Conservation (phyloP, 2,113 vertebrate species). For the Caranx ignobilis region DNA sequence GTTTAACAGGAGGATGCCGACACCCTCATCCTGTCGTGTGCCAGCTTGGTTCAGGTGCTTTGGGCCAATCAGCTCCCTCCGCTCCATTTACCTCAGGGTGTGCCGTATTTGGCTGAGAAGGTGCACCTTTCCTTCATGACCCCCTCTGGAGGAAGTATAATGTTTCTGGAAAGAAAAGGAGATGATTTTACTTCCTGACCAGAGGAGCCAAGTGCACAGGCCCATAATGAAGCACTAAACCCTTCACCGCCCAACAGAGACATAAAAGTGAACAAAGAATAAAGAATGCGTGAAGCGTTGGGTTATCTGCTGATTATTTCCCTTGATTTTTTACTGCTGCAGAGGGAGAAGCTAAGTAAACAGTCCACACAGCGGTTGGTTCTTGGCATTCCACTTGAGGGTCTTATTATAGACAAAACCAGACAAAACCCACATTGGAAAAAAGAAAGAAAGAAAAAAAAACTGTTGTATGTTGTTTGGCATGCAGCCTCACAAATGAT, state of each 20-base stretch:
- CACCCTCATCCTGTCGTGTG: constrained; percentile 96
- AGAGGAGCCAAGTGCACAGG: constrained; percentile 30
- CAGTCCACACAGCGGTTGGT: constrained; percentile 53
- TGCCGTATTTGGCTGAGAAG: constrained; percentile 68
- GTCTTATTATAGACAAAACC: constrained; percentile 38
- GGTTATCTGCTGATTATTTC: constrained; percentile 73
- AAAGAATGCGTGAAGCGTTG: constrained; percentile 55
- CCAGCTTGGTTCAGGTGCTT: constrained; percentile 90
- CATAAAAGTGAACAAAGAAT: constrained; percentile 71
- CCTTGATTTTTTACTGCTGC: constrained; percentile 67
- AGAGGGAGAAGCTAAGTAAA: constrained; percentile 67
- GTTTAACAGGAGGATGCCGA: constrained; percentile 87
- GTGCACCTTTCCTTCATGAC: constrained; percentile 55
- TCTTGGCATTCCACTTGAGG: constrained; percentile 57
- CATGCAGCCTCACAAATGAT: constrained; percentile 34
- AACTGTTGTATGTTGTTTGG: constrained; percentile 56
- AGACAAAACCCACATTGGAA: constrained; percentile 48
- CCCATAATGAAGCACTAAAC: constrained; percentile 42
- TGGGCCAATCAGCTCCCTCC: constrained; percentile 86
- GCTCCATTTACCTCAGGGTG: constrained; percentile 84
- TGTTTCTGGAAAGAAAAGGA: constrained; percentile 73
- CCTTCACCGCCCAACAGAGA: constrained; percentile 34
- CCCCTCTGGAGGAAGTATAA: constrained; percentile 72
- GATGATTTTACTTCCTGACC: constrained; percentile 45
- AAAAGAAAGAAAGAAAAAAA: constrained; percentile 18